phyloP scores from a whole-genome alignment of 2,888 invertebrate species.

The Meganola albula region DNA sequence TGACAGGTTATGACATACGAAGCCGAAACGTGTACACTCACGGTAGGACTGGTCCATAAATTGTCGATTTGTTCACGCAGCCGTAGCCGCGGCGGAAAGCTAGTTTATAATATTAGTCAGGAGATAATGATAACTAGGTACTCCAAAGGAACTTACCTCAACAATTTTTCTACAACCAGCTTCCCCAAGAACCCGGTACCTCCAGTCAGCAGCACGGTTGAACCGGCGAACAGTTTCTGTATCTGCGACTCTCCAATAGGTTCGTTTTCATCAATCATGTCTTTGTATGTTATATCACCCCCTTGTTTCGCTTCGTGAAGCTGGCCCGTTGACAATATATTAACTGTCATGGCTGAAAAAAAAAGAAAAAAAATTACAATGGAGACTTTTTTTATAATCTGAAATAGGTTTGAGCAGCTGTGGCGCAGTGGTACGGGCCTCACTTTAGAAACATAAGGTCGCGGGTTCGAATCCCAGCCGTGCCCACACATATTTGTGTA shows the following conservation, averaged over 20 bases:
- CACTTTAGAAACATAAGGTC: no score
- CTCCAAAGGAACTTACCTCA: conserved; percentile 72
- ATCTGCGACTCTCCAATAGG: conserved; percentile 55
- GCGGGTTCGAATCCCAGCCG: no score
- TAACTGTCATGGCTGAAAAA: conserved; percentile 15
- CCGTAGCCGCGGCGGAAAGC: no score
- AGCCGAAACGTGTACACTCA: no score
- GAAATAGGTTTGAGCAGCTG: no score
- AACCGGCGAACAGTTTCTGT: conserved; percentile 52
- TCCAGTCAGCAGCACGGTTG: conserved; percentile 88
- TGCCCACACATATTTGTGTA: no score
- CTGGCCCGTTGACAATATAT: conserved; percentile 14
- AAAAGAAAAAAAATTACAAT: no score
- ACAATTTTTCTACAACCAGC: conserved; percentile 93
- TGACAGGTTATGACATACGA: no score
- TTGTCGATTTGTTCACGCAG: neutral
- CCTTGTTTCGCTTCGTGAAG: conserved; percentile 48
- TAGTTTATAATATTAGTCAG: no score
- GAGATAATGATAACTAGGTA: neutral
- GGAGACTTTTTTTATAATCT: no score
- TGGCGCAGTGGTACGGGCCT: no score
- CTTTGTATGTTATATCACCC: conserved; percentile 63
- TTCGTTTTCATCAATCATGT: conserved; percentile 56
- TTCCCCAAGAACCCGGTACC: conserved; percentile 97
- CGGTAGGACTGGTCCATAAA: no score